Conservation (phyloP, 1,140 invertebrate species). For the Drosophila eugracilis region DNA sequence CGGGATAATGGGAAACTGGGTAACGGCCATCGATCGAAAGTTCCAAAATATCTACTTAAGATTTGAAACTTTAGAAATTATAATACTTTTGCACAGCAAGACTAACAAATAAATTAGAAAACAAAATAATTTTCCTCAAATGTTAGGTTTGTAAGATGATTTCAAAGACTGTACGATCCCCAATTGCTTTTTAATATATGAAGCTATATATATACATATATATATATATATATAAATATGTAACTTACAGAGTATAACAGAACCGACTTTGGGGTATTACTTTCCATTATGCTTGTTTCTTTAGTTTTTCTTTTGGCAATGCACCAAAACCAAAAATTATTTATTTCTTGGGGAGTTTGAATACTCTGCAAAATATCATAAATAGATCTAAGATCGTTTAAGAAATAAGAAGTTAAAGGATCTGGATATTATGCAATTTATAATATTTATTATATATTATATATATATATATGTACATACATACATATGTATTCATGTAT, state of each 20-base stretch:
- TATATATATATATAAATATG: neutral
- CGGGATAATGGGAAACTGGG: neutral
- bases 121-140: too few relatives aligned
- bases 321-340: constrained; percentile 23
- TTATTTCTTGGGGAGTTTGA: neutral
- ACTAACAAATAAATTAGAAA: too few relatives aligned
- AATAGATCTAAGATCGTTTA: too few relatives aligned
- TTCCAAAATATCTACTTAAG: too few relatives aligned
- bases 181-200: neutral
- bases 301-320: constrained; percentile 54
- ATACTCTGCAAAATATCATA: constrained; percentile 17
- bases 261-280: neutral
- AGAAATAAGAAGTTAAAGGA: too few relatives aligned
- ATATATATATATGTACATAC: too few relatives aligned
- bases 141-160: neutral
- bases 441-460: neutral
- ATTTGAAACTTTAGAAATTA: too few relatives aligned
- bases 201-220: too few relatives aligned
- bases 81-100: too few relatives aligned
- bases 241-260: neutral
- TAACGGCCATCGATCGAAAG: neutral
- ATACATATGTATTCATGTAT: too few relatives aligned
- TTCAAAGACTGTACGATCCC: neutral
- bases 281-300: constrained; percentile 14
- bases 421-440: too few relatives aligned